Evolutionary conservation across 1,140 invertebrate genomes (phyloP), one percentile per base, ranked within the genome.

Genomic region (Riptortus pedestris): DNA sequence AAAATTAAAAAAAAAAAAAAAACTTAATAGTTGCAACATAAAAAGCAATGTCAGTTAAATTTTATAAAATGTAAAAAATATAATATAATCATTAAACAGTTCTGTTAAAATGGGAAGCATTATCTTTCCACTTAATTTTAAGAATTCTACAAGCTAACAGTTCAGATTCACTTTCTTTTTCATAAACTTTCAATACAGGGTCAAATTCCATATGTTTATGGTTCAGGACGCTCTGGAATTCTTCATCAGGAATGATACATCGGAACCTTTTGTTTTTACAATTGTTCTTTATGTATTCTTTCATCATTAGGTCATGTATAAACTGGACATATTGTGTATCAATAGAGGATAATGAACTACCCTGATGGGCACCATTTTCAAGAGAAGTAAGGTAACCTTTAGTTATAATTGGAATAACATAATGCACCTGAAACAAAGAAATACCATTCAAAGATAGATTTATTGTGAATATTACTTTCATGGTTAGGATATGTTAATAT

Each of bases 231-330:
- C 55, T 60, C 26, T 20, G 70, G 71, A 45, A 67, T 68, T 71
- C 0, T 26, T 74, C 27, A 47, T 64, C 38, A 11, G 67, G 67
- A 12, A 68, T 66, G 7, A 68, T 61, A 57, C 67, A 68, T 9
- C 67, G 45, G 22, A 68, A 38, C 28, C 62, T 63, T n/a, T 63
- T 51, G 31, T 68, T 68, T 14, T 16, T 28, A 48, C 67, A 68
- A 11, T 51, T n/a, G 48, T 66, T 68, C 27, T 22, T 33, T 7
- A 51, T 27, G 55, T 68, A 68, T 33, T 68, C 57, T 29, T 66
- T 66, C 24, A 38, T 63, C 65, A 66, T 63, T 2, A 68, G 62
- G 38, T 66, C 60, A 45, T 66, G 57, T 51, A 68, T 66, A 55
- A 52, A 63, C 20, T 47, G 12, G 2, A 60, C 62, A 43, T 63